phyloP scores from a whole-genome alignment of 2,888 invertebrate species.

The Argyresthia goedartella region DNA sequence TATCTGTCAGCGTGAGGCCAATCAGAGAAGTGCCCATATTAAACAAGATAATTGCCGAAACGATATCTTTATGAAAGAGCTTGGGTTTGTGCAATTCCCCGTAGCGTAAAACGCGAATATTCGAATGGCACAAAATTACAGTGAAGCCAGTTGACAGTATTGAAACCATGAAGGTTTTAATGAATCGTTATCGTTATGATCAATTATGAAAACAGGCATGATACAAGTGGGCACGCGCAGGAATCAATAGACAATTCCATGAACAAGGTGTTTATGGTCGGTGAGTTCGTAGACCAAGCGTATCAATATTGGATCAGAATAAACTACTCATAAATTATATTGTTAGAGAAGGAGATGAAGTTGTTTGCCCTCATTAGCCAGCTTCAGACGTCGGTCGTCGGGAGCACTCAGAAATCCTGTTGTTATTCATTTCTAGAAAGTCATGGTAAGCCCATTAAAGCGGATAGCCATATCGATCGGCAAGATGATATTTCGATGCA shows the following conservation, averaged over 20 bases:
- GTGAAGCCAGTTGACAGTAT: not conserved
- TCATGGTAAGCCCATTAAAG: conserved; percentile 62
- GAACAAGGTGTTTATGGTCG: too few relatives aligned
- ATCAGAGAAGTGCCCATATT: conserved; percentile 29
- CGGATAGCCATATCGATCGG: conserved; percentile 60
- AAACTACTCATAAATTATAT: conserved; percentile 7
- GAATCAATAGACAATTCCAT: too few relatives aligned
- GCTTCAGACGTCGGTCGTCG: conserved; percentile 40
- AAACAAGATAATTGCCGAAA: conserved; percentile 35
- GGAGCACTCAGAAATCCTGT: conserved; percentile 37
- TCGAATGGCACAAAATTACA: conserved; percentile 4
- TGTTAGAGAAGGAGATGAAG: conserved; percentile 45
- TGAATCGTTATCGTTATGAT: too few relatives aligned
- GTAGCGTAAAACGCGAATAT: conserved; percentile 11
- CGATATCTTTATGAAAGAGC: conserved; percentile 26
- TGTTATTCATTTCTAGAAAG: conserved; percentile 71
- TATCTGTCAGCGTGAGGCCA: conserved; percentile 13
- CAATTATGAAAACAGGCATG: too few relatives aligned
- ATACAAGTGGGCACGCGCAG: too few relatives aligned
- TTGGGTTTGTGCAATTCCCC: conserved; percentile 22
- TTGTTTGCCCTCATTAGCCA: conserved; percentile 55
- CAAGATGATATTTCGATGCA: not conserved
- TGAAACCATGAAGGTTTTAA: too few relatives aligned
- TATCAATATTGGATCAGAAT: conserved; percentile 24
- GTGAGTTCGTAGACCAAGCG: too few relatives aligned